These are phyloP conservation scores for Dryobotodes eremita DNA, from an alignment of 2,888 invertebrate species.

Conservation along the genomic window DNA sequence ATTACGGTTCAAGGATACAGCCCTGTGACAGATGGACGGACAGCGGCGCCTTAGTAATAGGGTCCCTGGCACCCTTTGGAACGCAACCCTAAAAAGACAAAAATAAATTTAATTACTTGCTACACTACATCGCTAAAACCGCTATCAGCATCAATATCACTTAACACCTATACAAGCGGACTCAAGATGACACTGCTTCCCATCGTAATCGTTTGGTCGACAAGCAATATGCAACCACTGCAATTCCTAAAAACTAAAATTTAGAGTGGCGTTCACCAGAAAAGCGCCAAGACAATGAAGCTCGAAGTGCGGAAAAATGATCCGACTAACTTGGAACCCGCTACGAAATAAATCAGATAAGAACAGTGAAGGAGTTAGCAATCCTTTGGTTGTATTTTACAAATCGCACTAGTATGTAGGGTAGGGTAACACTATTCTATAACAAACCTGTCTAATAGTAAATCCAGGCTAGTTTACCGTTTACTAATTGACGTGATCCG, in stretches of 20 bases:
- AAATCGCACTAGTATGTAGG: neutral
- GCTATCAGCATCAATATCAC: neutral
- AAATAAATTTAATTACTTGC: neutral
- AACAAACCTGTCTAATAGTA: neutral
- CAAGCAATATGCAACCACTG: neutral
- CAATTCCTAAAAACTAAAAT: neutral
- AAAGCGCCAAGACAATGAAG: neutral
- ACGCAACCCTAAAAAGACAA: too few species aligned
- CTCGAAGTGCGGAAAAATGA: neutral
- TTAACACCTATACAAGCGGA: neutral
- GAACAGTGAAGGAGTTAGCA: too few species aligned
- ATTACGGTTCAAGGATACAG: too few species aligned
- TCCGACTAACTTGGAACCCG: neutral
- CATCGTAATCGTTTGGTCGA: neutral
- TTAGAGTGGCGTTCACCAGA: neutral
- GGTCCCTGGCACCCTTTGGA: too few species aligned
- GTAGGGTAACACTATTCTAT: neutral
- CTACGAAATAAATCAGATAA: slow-evolving; percentile 4
- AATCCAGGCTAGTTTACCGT: slow-evolving; percentile 3
- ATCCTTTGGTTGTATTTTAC: neutral
- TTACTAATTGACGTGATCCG: too few species aligned
- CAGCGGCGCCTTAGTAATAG: too few species aligned
- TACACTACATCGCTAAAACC: neutral
- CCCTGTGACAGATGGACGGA: too few species aligned
- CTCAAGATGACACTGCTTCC: neutral